Base-by-base conservation (phyloP, 2,888 invertebrate species). In the Pasiphila rectangulata region DNA sequence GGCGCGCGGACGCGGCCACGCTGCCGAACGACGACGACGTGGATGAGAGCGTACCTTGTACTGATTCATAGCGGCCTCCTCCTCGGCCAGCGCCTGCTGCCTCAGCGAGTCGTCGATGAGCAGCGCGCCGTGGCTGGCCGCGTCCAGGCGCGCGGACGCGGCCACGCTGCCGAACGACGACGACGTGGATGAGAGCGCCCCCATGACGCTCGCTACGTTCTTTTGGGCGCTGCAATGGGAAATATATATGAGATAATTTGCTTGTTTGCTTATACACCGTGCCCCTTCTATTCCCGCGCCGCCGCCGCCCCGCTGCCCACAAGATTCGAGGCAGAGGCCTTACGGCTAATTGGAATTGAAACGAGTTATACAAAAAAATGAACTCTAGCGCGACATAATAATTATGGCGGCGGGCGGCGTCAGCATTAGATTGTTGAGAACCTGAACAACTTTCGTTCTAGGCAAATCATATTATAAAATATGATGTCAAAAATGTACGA, bases 41-140 rank as follows among this genome's bases (percentile, higher is more conserved):
- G 64, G 95, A 94, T 72, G 95, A 95, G 61, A 96, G 91, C 61
- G 95, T n/a, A 96, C 98, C 94, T 98, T 98, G 79, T 97, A 96
- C 83, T 96, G 96, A 83, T 96, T 97, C 92, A 99, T 94, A 44
- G 96, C 96, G 16, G 97, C 97, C 79, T 98, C 98, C 78, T 99
- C 99, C 75, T 99, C 98, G 17, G 98, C 98, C 50, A 99, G 85
- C 24, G 94, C 96, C 79, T 96, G 95, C 67, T 95, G 93, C 71
- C 94, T 93, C 49, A 97, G 90, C 44, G 93, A 93, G 72, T 98
- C 98, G 72, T 96, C 96, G 51, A 97, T 94, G 63, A 90, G 87
- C 20, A 86, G 63, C 5, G 76, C 69, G 43, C 94, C 94, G 68
- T 94, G 94, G 69, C 94, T 94, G 54, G 93, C 89, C 75, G 90